These are phyloP conservation scores for Melopsittacus undulatus DNA, from an alignment of 2,797 vertebrate species.

Conservation along the genomic window DNA sequence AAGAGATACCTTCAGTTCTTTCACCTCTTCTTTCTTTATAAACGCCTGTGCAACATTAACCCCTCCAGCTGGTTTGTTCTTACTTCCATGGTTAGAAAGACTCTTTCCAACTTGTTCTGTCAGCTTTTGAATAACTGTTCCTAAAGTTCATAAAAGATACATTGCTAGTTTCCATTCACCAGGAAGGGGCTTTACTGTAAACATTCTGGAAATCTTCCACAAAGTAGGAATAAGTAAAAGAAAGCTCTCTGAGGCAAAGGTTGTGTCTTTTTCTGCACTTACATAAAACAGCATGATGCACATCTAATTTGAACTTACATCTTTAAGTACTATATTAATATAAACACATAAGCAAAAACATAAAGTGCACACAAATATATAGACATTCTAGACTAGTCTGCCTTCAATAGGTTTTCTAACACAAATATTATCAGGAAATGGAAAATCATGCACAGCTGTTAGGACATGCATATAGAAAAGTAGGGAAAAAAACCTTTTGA, in stretches of 20 bases:
- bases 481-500: slow-evolving; percentile 58
- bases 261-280: not conserved
- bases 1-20: slow-evolving; percentile 75
- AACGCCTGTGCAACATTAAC: slow-evolving; percentile 57
- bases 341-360: not conserved
- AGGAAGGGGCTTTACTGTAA: not conserved
- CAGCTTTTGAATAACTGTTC: slow-evolving; percentile 65
- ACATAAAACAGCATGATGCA: not conserved
- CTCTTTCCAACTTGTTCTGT: slow-evolving; percentile 71
- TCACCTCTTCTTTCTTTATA: slow-evolving; percentile 67
- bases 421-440: not conserved
- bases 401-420: not conserved
- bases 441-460: not conserved
- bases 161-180: not conserved
- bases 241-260: not conserved
- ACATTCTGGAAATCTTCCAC: not conserved
- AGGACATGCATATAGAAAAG: not conserved
- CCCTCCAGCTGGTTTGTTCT: slow-evolving; percentile 67
- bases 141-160: slow-evolving; percentile 52
- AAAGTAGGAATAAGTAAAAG: not conserved
- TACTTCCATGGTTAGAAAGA: slow-evolving; percentile 50
- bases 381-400: not conserved
- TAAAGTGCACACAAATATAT: not conserved
- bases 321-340: not conserved
- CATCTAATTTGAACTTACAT: not conserved